Percentiles rank a stretch among this genome's conserved stretches.
Conservation (phyloP, 2,888 invertebrate species). For the Phortica okadai region DNA sequence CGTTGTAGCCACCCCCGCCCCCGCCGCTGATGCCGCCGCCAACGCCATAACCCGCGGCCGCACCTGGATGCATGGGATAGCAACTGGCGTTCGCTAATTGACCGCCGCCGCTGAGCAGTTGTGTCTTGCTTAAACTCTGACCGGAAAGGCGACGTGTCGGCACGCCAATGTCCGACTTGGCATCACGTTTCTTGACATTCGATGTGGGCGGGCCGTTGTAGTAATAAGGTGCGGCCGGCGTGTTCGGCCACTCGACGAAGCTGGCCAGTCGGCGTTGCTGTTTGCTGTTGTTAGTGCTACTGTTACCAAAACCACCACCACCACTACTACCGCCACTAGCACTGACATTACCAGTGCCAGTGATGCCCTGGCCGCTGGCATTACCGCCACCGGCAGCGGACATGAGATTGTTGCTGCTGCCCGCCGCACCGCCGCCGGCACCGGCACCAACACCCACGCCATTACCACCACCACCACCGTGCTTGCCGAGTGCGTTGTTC, state of each 20-base stretch:
- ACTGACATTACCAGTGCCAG: slow-evolving; percentile 46
- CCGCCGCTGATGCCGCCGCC: slow-evolving; percentile 47
- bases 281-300: slow-evolving; percentile 37
- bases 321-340: slow-evolving; percentile 51
- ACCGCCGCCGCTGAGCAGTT: slow-evolving; percentile 70
- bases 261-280: slow-evolving; percentile 55
- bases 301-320: slow-evolving; percentile 53
- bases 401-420: slow-evolving; percentile 65
- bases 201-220: slow-evolving; percentile 68
- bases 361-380: slow-evolving; percentile 9
- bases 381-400: slow-evolving; percentile 54
- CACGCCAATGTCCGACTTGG: slow-evolving; percentile 76
- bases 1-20: slow-evolving; percentile 42
- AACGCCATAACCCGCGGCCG: slow-evolving; percentile 18
- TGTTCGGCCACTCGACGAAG: slow-evolving; percentile 72
- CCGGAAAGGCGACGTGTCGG: slow-evolving; percentile 72
- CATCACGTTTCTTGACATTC: slow-evolving; percentile 71
- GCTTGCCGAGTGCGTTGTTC: slow-evolving; percentile 71
- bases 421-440: slow-evolving; percentile 51
- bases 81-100: slow-evolving; percentile 66
- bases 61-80: slow-evolving; percentile 62
- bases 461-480: slow-evolving; percentile 43
- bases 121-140: slow-evolving; percentile 70
- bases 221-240: slow-evolving; percentile 72
- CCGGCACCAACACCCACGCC: too few relatives aligned